A percentile compares a stretch with the other conserved stretches of the same genome.
Evolutionary conservation across 2,113 vertebrate genomes (phyloP).

Genomic region (human): DNA sequence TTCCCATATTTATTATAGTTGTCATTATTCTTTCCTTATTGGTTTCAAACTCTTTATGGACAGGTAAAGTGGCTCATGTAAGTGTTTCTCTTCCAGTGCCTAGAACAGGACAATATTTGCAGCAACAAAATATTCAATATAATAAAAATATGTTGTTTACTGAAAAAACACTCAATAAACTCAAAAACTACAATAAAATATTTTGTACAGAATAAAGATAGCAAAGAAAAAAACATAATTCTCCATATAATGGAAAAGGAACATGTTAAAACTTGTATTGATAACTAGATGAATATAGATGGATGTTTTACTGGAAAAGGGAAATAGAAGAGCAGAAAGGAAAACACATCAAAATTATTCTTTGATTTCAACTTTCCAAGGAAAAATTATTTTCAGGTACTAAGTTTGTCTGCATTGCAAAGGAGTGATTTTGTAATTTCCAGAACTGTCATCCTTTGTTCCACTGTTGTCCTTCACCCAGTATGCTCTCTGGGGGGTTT

Average conservation of each 20-base stretch:
- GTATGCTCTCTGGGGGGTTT: slow-evolving; percentile 67
- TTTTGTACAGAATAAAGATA: background rate
- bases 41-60: background rate
- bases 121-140: background rate
- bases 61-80: background rate
- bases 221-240: background rate
- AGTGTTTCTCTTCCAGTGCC: background rate
- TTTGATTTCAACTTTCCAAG: slow-evolving; percentile 62
- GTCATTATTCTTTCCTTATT: background rate
- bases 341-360: slow-evolving; percentile 68
- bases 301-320: slow-evolving; percentile 36
- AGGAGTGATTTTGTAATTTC: slow-evolving; percentile 81
- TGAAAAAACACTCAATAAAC: background rate
- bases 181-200: background rate
- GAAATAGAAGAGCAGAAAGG: slow-evolving; percentile 2
- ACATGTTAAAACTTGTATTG: background rate
- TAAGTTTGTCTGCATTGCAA: slow-evolving; percentile 1
- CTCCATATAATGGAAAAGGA: slow-evolving; percentile 36
- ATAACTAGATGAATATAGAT: slow-evolving; percentile 47
- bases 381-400: slow-evolving; percentile 47
- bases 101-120: slow-evolving; percentile 5
- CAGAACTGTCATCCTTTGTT: slow-evolving; percentile 68
- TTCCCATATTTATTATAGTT: background rate
- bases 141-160: background rate
- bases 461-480: slow-evolving; percentile 37